A percentile compares a stretch with the other conserved stretches of the same genome.
These are phyloP conservation scores for Emydura subglobosa DNA, from an alignment of 2,113 vertebrate species.

Conservation along the genomic window DNA sequence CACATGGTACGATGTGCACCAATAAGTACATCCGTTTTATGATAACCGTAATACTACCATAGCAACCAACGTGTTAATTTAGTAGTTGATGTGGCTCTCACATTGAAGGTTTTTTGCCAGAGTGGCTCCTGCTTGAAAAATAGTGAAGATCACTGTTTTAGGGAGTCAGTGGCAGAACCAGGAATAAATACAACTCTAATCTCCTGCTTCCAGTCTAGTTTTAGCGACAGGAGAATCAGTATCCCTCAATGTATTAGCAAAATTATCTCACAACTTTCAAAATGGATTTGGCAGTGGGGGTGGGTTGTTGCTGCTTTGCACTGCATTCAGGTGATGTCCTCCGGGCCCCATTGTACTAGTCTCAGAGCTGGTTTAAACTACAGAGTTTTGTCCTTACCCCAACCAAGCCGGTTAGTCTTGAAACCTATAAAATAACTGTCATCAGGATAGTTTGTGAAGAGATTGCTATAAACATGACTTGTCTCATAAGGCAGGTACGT, in stretches of 20 bases:
- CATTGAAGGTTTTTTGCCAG: too few species aligned
- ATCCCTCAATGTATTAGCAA: neutral
- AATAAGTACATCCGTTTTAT: too few species aligned
- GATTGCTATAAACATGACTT: slow-evolving; percentile 51
- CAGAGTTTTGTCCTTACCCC: slow-evolving; percentile 10
- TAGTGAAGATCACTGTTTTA: neutral
- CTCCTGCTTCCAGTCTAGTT: slow-evolving; percentile 13
- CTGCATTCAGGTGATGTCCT: slow-evolving; percentile 22
- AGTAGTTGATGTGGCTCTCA: too few species aligned
- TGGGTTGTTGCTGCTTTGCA: slow-evolving; percentile 24
- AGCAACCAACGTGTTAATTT: too few species aligned
- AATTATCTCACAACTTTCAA: slow-evolving; percentile 49
- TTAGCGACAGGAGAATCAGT: slow-evolving; percentile 30
- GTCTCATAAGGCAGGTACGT: slow-evolving; percentile 15
- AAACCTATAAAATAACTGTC: slow-evolving; percentile 44
- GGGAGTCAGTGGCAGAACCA: slow-evolving; percentile 25
- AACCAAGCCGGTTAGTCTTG: slow-evolving; percentile 49
- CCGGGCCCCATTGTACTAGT: neutral
- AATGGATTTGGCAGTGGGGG: slow-evolving; percentile 26
- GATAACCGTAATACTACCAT: too few species aligned
- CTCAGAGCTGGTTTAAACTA: too few species aligned
- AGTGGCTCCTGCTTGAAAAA: too few species aligned
- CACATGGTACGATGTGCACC: too few species aligned
- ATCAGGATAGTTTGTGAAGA: slow-evolving; percentile 34
- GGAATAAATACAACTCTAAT: neutral